Percentiles rank a stretch among this genome's conserved stretches.
phyloP scores from a whole-genome alignment of 2,113 vertebrate species.

The Taurulus bubalis region DNA sequence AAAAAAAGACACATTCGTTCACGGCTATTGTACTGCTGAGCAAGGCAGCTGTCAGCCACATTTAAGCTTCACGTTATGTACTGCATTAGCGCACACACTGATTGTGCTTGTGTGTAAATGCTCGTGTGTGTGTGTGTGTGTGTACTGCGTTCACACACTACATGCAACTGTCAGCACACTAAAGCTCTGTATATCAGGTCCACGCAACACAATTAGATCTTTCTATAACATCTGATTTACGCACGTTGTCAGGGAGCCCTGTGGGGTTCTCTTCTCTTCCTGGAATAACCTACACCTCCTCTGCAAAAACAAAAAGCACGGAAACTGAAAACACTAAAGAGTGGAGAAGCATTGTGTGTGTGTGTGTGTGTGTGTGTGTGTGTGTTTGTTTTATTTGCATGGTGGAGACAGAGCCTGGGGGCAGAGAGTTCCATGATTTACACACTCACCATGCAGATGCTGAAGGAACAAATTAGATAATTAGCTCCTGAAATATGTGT shows the following conservation, averaged over 20 bases:
- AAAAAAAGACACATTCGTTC: constrained; percentile 24
- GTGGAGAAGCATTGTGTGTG: constrained; percentile 25
- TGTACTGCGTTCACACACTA: constrained; percentile 16
- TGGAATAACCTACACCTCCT: constrained; percentile 68
- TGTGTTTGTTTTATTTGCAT: constrained; percentile 15
- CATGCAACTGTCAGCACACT: constrained; percentile 67
- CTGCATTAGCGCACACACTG: constrained; percentile 35
- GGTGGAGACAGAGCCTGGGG: constrained; percentile 43
- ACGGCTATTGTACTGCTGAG: constrained; percentile 48
- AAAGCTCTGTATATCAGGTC: constrained; percentile 64
- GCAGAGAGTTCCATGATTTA: constrained; percentile 67
- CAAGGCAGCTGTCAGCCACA: constrained; percentile 56
- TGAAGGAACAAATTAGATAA: constrained; percentile 70
- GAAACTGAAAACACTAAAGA: constrained; percentile 56
- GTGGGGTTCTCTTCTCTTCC: constrained; percentile 73
- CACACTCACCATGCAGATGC: constrained; percentile 43
- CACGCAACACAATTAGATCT: constrained; percentile 76
- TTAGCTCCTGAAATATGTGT: constrained; percentile 57
- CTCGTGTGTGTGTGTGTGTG: constrained; percentile 34
- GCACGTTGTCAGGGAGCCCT: constrained; percentile 64
- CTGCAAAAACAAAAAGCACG: constrained; percentile 42
- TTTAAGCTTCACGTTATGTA: constrained; percentile 35
- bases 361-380: background rate
- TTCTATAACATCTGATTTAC: constrained; percentile 79
- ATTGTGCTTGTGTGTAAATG: background rate